phyloP scores from a whole-genome alignment of 2,797 vertebrate genomes.

The Falco novaeseelandiae region DNA sequence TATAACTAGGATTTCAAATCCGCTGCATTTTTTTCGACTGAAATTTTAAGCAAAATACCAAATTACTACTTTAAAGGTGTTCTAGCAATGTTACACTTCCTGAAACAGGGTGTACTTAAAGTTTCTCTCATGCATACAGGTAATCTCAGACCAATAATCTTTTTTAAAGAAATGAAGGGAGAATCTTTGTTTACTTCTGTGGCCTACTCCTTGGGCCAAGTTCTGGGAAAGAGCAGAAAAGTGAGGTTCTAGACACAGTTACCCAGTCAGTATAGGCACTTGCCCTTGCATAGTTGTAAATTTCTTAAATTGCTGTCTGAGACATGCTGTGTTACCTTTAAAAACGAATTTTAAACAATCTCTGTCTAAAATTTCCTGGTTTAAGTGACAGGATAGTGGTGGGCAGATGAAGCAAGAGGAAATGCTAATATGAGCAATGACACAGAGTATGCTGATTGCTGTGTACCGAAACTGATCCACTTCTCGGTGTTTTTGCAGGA shows the following conservation, averaged over 20 bases:
- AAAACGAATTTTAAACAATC: background rate
- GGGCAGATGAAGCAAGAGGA: background rate
- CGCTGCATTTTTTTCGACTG: background rate
- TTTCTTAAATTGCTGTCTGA: background rate
- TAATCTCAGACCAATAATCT: background rate
- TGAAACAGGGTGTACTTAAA: background rate
- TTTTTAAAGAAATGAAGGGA: background rate
- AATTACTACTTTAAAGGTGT: background rate
- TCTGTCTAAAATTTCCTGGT: background rate
- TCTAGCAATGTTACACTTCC: background rate
- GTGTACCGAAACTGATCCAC: background rate
- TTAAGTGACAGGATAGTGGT: background rate
- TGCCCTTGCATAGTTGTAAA: background rate
- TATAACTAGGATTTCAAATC: background rate
- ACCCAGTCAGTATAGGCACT: background rate
- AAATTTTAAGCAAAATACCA: background rate
- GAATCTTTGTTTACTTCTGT: background rate
- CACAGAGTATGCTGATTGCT: background rate
- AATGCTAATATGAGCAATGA: background rate
- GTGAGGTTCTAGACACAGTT: background rate
- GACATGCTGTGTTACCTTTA: background rate
- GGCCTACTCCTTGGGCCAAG: background rate
- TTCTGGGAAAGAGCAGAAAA: background rate
- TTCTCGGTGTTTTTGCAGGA: background rate
- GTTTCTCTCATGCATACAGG: background rate